phyloP scores from a whole-genome alignment of 1,140 invertebrate species.

The Apis mellifera region Amel_HAv3.1 CM009936.2:6009501-6010000 shows the following conservation, averaged over 20 bases:
- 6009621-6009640: background rate
- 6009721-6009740: too few species aligned
- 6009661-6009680: conserved; percentile 1
- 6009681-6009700: background rate
- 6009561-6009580: conserved; percentile 21
- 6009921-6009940: too few species aligned
- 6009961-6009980: too few species aligned
- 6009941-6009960: too few species aligned
- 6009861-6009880: too few species aligned
- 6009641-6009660: conserved; percentile 41
- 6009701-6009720: background rate
- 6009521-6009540: conserved; percentile 6
- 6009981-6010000: too few species aligned
- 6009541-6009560: background rate
- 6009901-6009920: too few species aligned
- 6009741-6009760: conserved; percentile 24
- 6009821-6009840: background rate
- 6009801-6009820: background rate
- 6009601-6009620: background rate
- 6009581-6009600: conserved; percentile 20
- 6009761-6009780: too few species aligned
- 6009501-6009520: conserved; percentile 3
- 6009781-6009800: conserved; percentile 17
- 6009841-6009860: background rate
- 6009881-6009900: too few species aligned